A percentile compares a stretch with the other conserved stretches of the same genome.
Evolutionary conservation across 2,888 invertebrate species (phyloP).

Genomic region (Lithosia quadra): DNA sequence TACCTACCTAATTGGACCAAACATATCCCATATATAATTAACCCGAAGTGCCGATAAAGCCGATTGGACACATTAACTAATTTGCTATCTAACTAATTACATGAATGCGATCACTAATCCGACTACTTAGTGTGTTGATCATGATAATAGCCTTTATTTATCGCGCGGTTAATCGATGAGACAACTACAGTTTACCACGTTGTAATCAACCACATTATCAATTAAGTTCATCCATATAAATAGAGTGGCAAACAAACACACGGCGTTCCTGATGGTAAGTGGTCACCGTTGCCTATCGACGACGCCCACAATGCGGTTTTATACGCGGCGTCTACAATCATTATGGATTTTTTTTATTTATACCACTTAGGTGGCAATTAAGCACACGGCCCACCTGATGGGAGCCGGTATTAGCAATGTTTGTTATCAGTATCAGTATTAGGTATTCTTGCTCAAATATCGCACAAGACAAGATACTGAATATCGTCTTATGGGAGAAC

Average conservation of each 20-base stretch:
- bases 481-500: background rate
- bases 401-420: no score
- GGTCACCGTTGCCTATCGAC: no score
- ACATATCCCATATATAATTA: background rate
- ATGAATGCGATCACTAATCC: constrained; percentile 17
- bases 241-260: no score
- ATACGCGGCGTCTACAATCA: no score
- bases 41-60: constrained; percentile 3
- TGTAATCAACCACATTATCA: background rate
- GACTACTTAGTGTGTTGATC: constrained; percentile 12
- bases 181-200: background rate
- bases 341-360: no score
- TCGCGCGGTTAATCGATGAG: constrained; percentile 10
- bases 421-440: background rate
- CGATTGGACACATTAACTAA: constrained; percentile 18
- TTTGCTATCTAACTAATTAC: constrained; percentile 18
- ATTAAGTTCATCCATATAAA: no score
- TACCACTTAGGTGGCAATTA: no score
- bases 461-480: no score
- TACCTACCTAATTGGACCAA: no score
- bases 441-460: background rate
- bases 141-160: constrained; percentile 15
- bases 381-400: no score
- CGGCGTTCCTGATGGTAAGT: no score
- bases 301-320: no score